These are phyloP conservation scores for Mayetiola destructor DNA, from an alignment of 2,888 invertebrate species.

Conservation along the genomic window DNA sequence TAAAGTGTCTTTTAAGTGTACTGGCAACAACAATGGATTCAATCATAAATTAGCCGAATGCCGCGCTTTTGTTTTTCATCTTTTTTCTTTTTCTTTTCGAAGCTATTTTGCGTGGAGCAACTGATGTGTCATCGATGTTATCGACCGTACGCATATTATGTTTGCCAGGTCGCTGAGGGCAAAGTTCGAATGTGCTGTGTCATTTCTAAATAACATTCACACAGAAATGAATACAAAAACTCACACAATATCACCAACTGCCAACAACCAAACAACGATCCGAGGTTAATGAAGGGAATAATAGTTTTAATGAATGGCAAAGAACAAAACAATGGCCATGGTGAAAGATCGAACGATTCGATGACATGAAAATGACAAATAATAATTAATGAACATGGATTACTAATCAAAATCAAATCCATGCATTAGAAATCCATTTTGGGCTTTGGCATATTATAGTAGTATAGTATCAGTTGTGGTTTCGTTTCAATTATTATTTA, in stretches of 20 bases:
- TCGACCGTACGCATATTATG: background rate
- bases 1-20: no score
- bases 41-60: no score
- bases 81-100: background rate
- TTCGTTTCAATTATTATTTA: no score
- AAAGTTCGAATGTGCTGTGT: background rate
- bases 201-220: slow-evolving; percentile 9
- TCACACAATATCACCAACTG: background rate
- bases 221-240: background rate
- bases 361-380: slow-evolving; percentile 3
- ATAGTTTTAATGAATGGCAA: background rate
- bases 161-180: background rate
- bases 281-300: no score
- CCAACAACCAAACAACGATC: no score
- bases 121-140: background rate
- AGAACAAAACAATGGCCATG: background rate
- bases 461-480: no score
- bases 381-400: slow-evolving; percentile 6
- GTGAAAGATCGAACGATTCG: background rate
- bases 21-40: no score
- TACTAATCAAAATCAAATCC: no score
- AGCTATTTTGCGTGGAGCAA: background rate
- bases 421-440: no score
- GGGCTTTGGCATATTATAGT: no score
- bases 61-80: no score